Conservation (phyloP, 2,113 vertebrate genomes). For the Cephalopholis sonnerati region DNA sequence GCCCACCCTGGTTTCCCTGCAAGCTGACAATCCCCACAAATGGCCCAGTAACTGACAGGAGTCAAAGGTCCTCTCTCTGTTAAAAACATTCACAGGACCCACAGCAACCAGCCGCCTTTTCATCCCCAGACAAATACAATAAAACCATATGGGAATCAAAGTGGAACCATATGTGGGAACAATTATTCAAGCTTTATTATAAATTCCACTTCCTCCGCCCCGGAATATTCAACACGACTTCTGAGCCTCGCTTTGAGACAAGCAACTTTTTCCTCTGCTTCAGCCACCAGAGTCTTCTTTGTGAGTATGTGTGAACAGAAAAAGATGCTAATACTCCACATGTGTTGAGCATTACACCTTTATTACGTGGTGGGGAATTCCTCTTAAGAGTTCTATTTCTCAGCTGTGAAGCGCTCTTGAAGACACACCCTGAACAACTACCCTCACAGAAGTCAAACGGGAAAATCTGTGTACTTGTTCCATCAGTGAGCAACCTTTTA, state of each 20-base stretch:
- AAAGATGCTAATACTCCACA: constrained; percentile 55
- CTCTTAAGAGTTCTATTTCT: constrained; percentile 48
- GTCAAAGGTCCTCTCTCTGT: constrained; percentile 58
- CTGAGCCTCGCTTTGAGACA: constrained; percentile 41
- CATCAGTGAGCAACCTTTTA: constrained; percentile 40
- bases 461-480: background rate
- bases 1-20: constrained; percentile 43
- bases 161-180: constrained; percentile 70
- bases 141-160: constrained; percentile 72
- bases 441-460: background rate
- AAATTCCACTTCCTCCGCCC: constrained; percentile 63
- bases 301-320: constrained; percentile 24
- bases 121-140: constrained; percentile 54
- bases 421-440: constrained; percentile 30
- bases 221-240: constrained; percentile 61
- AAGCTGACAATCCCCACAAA: constrained; percentile 56
- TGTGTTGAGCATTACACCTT: constrained; percentile 68
- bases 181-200: constrained; percentile 61
- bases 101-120: constrained; percentile 37
- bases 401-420: background rate
- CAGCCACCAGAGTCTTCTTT: constrained; percentile 34
- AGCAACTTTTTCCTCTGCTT: constrained; percentile 45
- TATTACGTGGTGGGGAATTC: constrained; percentile 57
- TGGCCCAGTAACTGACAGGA: constrained; percentile 42
- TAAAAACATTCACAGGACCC: constrained; percentile 53